These are phyloP conservation scores for Anguilla anguilla DNA, from an alignment of 2,797 vertebrate species.

Conservation along the genomic window DNA sequence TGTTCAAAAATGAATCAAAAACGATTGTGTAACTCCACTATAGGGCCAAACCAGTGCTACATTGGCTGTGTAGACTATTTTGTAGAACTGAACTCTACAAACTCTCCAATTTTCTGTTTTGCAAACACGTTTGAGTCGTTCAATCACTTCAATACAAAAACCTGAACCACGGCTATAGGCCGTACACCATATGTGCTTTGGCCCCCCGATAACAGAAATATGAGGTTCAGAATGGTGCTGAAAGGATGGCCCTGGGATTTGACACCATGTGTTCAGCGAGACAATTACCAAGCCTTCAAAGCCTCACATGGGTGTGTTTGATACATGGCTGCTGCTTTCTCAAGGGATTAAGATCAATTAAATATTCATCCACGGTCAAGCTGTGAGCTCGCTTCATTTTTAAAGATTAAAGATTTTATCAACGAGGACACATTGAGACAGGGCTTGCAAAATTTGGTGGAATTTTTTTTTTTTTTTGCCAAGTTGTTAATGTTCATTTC, in stretches of 20 bases:
- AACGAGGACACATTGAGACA: background rate
- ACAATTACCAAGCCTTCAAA: background rate
- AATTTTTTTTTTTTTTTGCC: background rate
- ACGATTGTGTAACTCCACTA: background rate
- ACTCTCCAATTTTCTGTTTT: background rate
- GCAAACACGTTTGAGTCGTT: background rate
- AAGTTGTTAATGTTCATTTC: background rate
- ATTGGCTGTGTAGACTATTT: background rate
- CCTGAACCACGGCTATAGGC: background rate
- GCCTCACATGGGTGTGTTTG: slow-evolving; percentile 3
- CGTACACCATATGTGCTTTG: background rate
- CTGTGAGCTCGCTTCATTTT: background rate
- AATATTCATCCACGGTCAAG: background rate
- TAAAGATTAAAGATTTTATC: background rate
- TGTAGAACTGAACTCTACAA: background rate
- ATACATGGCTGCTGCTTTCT: background rate
- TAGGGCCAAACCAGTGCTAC: background rate
- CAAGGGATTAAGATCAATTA: background rate
- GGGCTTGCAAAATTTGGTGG: background rate
- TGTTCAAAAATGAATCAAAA: background rate
- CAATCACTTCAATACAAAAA: background rate
- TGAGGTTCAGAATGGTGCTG: background rate
- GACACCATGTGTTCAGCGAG: background rate
- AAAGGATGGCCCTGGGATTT: background rate
- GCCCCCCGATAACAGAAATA: background rate